These are phyloP conservation scores for Intellagama lesueurii DNA, from an alignment of 2,797 vertebrate genomes.

Conservation along the genomic window DNA sequence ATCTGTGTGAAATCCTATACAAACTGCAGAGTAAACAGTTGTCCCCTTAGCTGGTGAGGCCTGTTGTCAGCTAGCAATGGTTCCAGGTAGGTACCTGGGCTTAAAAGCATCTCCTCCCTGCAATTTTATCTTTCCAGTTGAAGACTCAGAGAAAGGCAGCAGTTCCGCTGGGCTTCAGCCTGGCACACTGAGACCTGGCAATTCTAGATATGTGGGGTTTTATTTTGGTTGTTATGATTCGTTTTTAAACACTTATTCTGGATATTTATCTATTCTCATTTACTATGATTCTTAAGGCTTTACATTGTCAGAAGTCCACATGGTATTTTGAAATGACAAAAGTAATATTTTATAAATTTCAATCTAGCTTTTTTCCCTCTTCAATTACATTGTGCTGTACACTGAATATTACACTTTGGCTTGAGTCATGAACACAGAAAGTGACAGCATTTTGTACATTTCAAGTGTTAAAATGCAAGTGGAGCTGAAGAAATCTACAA, in stretches of 20 bases:
- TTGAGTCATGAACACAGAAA: background rate
- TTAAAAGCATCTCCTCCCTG: too few species aligned
- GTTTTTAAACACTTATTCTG: background rate
- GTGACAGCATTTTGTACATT: background rate
- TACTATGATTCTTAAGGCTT: background rate
- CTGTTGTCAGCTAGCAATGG: too few species aligned
- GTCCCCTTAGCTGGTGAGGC: too few species aligned
- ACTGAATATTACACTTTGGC: background rate
- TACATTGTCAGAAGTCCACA: background rate
- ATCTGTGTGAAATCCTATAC: too few species aligned
- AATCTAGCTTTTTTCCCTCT: too few species aligned
- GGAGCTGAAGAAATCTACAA: background rate
- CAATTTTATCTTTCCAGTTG: too few species aligned
- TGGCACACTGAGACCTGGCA: too few species aligned
- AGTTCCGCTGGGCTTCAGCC: too few species aligned
- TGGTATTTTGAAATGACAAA: background rate
- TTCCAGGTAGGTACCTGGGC: too few species aligned
- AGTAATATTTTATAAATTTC: background rate
- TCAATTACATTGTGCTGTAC: background rate
- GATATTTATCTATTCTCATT: background rate
- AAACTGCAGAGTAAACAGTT: too few species aligned
- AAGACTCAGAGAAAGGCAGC: too few species aligned
- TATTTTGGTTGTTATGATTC: background rate
- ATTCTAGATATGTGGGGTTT: background rate
- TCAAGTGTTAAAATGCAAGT: constrained; percentile 1